Percentiles rank a stretch among this genome's conserved stretches.
These are phyloP conservation scores for Nymphalis c-album DNA, from an alignment of 2,888 invertebrate species.

Conservation along the genomic window DNA sequence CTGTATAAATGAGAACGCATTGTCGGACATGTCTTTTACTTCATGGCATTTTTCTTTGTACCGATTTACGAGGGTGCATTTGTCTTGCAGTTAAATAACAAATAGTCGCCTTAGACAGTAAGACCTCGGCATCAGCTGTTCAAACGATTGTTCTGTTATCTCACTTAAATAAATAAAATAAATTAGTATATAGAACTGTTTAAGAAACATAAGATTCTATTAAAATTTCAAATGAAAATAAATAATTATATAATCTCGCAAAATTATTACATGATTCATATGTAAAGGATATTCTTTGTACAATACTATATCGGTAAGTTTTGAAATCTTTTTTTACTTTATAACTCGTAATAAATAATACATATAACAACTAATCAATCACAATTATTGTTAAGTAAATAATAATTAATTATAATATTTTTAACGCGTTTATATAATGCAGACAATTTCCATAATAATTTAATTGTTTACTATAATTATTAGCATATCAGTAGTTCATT, in stretches of 20 bases:
- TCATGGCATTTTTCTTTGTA: conserved; percentile 21
- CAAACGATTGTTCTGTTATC: conserved; percentile 14
- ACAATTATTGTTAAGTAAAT: no score
- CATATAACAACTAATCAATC: no score
- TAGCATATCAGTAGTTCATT: no score
- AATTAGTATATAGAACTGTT: conserved; percentile 10
- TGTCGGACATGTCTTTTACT: conserved; percentile 13
- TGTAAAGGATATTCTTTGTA: no score
- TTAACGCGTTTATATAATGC: no score
- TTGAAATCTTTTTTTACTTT: no score
- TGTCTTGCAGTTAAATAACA: conserved; percentile 35
- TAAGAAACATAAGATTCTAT: conserved; percentile 1
- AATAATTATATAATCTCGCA: no score
- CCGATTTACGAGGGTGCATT: conserved; percentile 29
- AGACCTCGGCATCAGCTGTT: conserved; percentile 22
- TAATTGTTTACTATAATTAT: not conserved
- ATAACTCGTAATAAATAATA: no score
- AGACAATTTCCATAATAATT: no score
- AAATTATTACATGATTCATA: no score
- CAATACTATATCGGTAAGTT: no score
- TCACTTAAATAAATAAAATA: conserved; percentile 4
- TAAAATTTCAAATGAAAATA: not conserved
- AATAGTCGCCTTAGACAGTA: conserved; percentile 17
- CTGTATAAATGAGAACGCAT: conserved; percentile 22
- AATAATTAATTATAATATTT: no score